phyloP scores from a whole-genome alignment of 1,140 invertebrate species.

The Glossosoma conforme region DNA sequence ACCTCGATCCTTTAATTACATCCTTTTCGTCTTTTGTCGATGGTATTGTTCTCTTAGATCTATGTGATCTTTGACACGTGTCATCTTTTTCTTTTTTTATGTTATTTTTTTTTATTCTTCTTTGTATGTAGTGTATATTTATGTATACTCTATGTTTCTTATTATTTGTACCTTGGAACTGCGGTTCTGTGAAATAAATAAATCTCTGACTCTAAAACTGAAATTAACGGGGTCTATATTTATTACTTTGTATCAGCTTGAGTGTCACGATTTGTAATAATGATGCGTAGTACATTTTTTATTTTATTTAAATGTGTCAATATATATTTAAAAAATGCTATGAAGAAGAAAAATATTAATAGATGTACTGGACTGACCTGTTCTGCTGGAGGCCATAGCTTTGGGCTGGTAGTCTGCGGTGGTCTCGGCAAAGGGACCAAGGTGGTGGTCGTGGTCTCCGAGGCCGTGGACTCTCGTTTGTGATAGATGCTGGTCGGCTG shows the following conservation, averaged over 20 bases:
- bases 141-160: too few species aligned
- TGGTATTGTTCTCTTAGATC: too few species aligned
- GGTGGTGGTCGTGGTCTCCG: constrained; percentile 66
- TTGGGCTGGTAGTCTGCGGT: constrained; percentile 25
- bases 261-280: neutral
- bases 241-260: neutral
- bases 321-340: neutral
- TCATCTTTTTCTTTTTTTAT: too few species aligned
- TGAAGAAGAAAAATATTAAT: neutral
- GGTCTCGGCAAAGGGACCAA: constrained; percentile 44
- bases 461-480: constrained; percentile 64
- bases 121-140: too few species aligned
- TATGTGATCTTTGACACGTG: too few species aligned
- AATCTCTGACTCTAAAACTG: constrained; percentile 5
- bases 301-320: neutral
- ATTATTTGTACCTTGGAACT: too few species aligned
- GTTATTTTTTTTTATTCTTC: too few species aligned
- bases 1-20: too few species aligned
- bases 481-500: constrained; percentile 54
- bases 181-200: too few species aligned
- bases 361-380: neutral
- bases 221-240: neutral
- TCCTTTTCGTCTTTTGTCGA: too few species aligned
- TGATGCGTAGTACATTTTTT: neutral
- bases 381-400: constrained; percentile 24